Conservation (phyloP, 2,797 vertebrate genomes). For the Pangasius krempfi region DNA sequence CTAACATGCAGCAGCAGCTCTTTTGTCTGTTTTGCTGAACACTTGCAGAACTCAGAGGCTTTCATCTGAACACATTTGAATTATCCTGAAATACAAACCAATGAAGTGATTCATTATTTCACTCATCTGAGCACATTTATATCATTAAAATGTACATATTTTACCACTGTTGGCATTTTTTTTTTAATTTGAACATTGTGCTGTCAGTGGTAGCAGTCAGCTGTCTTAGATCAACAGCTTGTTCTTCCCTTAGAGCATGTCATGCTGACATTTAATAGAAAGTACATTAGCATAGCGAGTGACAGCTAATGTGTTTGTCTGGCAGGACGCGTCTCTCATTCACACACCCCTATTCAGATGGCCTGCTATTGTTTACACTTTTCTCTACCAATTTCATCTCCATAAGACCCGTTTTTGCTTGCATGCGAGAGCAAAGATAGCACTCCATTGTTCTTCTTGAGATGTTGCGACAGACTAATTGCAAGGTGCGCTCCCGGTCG, state of each 20-base stretch:
- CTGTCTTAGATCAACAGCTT: conserved; percentile 55
- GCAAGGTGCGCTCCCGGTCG: conserved; percentile 52
- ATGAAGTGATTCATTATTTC: conserved; percentile 24
- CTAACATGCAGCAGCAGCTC: conserved; percentile 26
- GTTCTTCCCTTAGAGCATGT: conserved; percentile 54
- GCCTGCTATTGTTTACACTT: conserved; percentile 51
- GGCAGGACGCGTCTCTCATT: conserved; percentile 49
- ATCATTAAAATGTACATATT: conserved; percentile 31
- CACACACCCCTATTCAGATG: conserved; percentile 34
- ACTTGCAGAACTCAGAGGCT: neutral
- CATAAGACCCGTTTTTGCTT: conserved; percentile 43
- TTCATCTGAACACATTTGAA: conserved; percentile 14
- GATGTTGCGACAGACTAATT: conserved; percentile 61
- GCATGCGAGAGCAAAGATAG: conserved; percentile 41
- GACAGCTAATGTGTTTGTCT: conserved; percentile 60
- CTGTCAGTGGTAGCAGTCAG: conserved; percentile 54
- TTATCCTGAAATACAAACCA: conserved; percentile 36
- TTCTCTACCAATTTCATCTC: conserved; percentile 49
- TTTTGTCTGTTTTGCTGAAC: conserved; percentile 25
- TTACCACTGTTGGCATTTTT: conserved; percentile 27
- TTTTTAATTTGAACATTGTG: conserved; percentile 33
- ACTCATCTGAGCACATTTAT: conserved; percentile 16
- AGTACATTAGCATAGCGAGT: conserved; percentile 56
- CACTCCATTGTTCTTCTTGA: conserved; percentile 50
- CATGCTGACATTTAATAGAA: conserved; percentile 59